Evolutionary conservation across 2,797 vertebrate genomes (phyloP).

Genomic region (Acomys russatus): DNA sequence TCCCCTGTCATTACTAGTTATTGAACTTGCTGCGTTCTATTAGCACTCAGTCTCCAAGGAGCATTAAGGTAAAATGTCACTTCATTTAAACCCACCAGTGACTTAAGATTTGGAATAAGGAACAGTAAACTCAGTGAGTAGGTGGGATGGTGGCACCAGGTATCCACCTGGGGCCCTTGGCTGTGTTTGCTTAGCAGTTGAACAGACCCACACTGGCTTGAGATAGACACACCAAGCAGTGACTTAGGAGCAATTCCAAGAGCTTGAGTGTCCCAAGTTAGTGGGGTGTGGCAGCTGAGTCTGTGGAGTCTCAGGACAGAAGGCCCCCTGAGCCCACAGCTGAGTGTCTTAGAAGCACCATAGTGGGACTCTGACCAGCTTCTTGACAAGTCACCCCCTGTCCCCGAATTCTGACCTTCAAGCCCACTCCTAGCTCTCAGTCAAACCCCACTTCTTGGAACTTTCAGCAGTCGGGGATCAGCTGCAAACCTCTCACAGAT

Average conservation of each 20-base stretch:
- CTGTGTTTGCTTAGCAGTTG: neutral
- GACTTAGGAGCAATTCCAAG: too few species aligned
- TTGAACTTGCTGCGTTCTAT: neutral
- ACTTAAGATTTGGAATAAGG: neutral
- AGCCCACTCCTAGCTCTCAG: neutral
- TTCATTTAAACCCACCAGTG: neutral
- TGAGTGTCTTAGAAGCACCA: neutral
- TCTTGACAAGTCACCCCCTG: accelerated
- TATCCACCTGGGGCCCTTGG: accelerated
- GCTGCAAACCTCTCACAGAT: neutral
- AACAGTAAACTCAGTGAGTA: accelerated
- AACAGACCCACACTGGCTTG: neutral
- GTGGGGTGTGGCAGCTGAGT: accelerated
- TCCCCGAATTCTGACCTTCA: neutral
- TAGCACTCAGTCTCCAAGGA: neutral
- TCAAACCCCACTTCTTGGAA: neutral
- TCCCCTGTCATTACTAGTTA: neutral
- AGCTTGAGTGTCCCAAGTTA: neutral
- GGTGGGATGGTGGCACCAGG: accelerated
- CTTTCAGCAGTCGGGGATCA: neutral
- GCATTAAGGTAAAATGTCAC: neutral
- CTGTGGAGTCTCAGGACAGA: neutral
- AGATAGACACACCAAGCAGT: neutral
- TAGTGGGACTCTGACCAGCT: accelerated
- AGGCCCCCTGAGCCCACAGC: neutral